Evolutionary conservation across 2,888 invertebrate genomes (phyloP).

Genomic region (Eulithis prunata): DNA sequence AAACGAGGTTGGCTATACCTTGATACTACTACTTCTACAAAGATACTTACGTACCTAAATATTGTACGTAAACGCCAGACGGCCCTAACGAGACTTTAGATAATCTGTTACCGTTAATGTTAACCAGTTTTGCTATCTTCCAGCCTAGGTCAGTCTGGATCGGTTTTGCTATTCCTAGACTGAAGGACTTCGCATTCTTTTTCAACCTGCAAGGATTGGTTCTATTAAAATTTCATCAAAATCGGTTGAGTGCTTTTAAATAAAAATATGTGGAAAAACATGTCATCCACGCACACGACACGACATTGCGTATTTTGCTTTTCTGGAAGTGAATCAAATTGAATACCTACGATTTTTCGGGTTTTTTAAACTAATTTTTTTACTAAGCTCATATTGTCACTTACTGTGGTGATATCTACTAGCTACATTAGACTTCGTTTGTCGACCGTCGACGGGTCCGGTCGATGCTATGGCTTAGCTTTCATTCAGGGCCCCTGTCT

Average conservation of each 20-base stretch:
- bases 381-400: too few relatives aligned
- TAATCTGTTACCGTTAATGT: conserved; percentile 23
- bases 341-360: too few relatives aligned
- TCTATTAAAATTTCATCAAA: too few relatives aligned
- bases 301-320: too few relatives aligned
- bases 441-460: conserved; percentile 31
- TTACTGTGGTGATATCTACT: too few relatives aligned
- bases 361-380: too few relatives aligned
- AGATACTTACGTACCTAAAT: background rate
- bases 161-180: conserved; percentile 23
- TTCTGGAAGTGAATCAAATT: too few relatives aligned
- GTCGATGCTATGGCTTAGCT: conserved; percentile 46
- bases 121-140: conserved; percentile 17
- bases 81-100: conserved; percentile 9
- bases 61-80: too few relatives aligned
- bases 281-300: too few relatives aligned
- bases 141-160: conserved; percentile 11
- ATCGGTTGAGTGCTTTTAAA: too few relatives aligned
- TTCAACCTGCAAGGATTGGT: too few relatives aligned
- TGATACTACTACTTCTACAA: background rate
- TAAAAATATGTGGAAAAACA: too few relatives aligned
- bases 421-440: background rate
- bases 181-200: conserved; percentile 2
- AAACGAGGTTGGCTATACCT: background rate
- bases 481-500: conserved; percentile 44